These are phyloP conservation scores for Eupithecia insigniata DNA, from an alignment of 2,888 invertebrate species.

Conservation along the genomic window DNA sequence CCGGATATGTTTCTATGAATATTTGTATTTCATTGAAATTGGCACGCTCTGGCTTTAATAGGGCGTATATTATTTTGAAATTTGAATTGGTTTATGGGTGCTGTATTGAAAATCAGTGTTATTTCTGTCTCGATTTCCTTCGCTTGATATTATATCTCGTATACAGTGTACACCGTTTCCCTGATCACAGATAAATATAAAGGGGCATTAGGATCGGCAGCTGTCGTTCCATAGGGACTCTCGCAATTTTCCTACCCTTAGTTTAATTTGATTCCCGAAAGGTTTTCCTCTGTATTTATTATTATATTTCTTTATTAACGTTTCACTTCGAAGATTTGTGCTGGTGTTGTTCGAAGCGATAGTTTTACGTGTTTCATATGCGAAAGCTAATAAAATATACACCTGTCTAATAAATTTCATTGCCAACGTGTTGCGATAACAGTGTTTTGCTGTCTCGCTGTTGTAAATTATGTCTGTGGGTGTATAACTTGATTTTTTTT, in stretches of 20 bases:
- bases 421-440: constrained; percentile 62
- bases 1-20: constrained; percentile 63
- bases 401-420: constrained; percentile 68
- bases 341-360: constrained; percentile 56
- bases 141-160: constrained; percentile 51
- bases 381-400: constrained; percentile 69
- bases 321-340: constrained; percentile 75
- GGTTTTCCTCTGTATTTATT: constrained; percentile 81
- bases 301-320: constrained; percentile 82
- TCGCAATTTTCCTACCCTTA: constrained; percentile 82
- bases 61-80: constrained; percentile 40
- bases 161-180: constrained; percentile 61
- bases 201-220: constrained; percentile 77
- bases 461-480: constrained; percentile 61
- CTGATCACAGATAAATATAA: constrained; percentile 80
- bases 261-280: constrained; percentile 81
- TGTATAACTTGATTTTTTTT: constrained; percentile 50
- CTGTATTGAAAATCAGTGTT: constrained; percentile 47
- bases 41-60: constrained; percentile 49
- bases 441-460: constrained; percentile 53
- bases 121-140: constrained; percentile 38
- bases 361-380: constrained; percentile 67
- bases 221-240: constrained; percentile 80
- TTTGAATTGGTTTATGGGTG: constrained; percentile 15
- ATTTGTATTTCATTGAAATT: constrained; percentile 57